A percentile compares a stretch with the other conserved stretches of the same genome.
Conservation (phyloP, 1,140 invertebrate species). For the Lepidotrigona ventralis region DNA sequence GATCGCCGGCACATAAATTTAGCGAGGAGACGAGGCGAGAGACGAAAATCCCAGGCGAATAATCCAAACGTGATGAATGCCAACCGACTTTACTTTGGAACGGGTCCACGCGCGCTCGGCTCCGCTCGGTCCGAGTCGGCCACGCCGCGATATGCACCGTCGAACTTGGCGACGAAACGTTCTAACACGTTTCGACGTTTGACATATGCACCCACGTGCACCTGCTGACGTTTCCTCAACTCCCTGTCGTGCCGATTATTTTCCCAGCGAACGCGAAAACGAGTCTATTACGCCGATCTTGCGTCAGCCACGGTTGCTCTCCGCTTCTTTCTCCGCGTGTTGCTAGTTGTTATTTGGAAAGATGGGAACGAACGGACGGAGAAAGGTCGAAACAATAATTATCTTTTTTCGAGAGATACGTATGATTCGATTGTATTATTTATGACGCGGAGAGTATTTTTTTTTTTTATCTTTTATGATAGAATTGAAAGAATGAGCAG, state of each 20-base stretch:
- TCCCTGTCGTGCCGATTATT: constrained; percentile 9
- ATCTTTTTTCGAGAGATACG: too few relatives aligned
- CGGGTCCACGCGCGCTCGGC: constrained; percentile 62
- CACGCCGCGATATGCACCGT: constrained; percentile 64
- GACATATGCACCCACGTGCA: constrained; percentile 64
- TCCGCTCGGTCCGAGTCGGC: constrained; percentile 30
- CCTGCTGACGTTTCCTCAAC: constrained; percentile 42
- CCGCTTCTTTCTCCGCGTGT: neutral
- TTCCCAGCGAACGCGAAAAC: neutral
- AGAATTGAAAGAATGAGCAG: neutral
- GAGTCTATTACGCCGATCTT: neutral
- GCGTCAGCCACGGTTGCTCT: too few relatives aligned
- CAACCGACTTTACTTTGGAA: constrained; percentile 70
- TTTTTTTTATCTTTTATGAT: neutral
- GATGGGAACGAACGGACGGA: too few relatives aligned
- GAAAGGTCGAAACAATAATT: neutral
- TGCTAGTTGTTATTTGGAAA: neutral
- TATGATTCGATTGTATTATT: neutral
- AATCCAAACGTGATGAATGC: constrained; percentile 71
- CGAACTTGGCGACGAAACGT: constrained; percentile 66
- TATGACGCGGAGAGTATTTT: neutral
- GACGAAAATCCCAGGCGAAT: constrained; percentile 61
- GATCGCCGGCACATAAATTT: constrained; percentile 67
- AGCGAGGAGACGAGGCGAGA: constrained; percentile 63
- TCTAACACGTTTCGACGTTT: constrained; percentile 69